Conservation (phyloP, 1,140 invertebrate species). For the Zaprionus gabonicus region DNA sequence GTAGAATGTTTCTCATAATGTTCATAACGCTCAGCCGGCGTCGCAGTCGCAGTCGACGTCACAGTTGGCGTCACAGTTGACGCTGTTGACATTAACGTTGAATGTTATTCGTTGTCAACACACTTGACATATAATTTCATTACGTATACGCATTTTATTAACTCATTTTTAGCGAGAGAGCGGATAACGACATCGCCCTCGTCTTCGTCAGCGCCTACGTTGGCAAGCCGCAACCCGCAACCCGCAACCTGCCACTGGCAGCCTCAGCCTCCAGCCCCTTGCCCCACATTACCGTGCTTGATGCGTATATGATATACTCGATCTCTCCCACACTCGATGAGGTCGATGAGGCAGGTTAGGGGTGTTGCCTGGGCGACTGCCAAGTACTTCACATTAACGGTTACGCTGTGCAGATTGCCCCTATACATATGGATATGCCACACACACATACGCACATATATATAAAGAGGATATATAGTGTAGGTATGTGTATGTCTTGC, state of each 20-base stretch:
- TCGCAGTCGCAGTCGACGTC: neutral
- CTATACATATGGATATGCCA: conserved; percentile 5
- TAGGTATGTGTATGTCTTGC: conserved; percentile 38
- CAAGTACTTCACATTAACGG: conserved; percentile 67
- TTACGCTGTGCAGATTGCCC: conserved; percentile 40
- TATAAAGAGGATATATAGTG: neutral
- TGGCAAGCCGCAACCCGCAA: neutral
- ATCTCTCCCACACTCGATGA: neutral
- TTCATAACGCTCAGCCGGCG: conserved; percentile 19
- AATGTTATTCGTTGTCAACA: conserved; percentile 78
- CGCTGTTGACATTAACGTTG: conserved; percentile 66
- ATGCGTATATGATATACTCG: conserved; percentile 74
- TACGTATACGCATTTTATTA: conserved; percentile 83
- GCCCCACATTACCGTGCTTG: conserved; percentile 47
- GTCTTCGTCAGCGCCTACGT: neutral
- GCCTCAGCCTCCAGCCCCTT: neutral
- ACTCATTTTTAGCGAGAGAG: conserved; percentile 71
- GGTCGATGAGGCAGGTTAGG: conserved; percentile 10
- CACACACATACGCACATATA: neutral
- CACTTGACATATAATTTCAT: conserved; percentile 83
- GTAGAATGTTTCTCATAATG: conserved; percentile 17
- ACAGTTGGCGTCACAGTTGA: conserved; percentile 1
- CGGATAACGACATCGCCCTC: conserved; percentile 31
- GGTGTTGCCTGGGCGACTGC: conserved; percentile 19
- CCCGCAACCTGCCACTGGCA: neutral